Base-by-base conservation (phyloP, 2,797 vertebrate genomes). In the Gymnothorax reevesii region DNA sequence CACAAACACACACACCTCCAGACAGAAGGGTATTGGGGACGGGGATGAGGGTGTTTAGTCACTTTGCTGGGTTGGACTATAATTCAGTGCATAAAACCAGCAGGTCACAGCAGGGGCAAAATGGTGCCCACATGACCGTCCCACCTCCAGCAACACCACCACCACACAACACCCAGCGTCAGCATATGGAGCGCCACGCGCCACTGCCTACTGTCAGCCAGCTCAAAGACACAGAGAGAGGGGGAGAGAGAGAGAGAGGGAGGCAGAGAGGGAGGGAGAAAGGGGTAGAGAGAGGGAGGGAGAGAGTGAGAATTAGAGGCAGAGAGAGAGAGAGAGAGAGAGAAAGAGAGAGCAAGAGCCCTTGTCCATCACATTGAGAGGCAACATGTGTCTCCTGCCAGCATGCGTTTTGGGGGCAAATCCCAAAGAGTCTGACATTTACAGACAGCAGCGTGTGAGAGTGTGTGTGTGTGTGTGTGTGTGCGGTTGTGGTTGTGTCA, bases 341-440 rank as follows among this genome's bases (percentile, higher is more conserved):
- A 73, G 82, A 55, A 59, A 22, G 59, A 69, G 79, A 49, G 64
- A 86, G 64, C 57, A 20, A 86, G 89, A 85, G 59, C 22, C 83
- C n/a, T 64, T 64, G 86, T 89, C 90, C 90, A 90, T 87, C 89
- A 84, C 85, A 88, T 85, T 92, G 93, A 90, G 77, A 89, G 94
- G 89, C 92, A 91, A 92, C 93, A 90, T 93, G 93, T 92, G 94
- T 94, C 94, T 94, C 91, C 94, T 94, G 94, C 90, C 92, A 93
- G 91, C 85, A 88, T 90, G 89, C 7, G 69, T 9, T 79, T 87
- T 83, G 27, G 88, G 88, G 88, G 90, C 86, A 90, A 84, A 79
- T 88, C 88, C 88, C 3, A 88, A 92, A 75, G 87, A 33, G 62
- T 91, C 89, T 94, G 94, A 95, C 92, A 92, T 89, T 59, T 91